Evolutionary conservation across 1,140 invertebrate genomes (phyloP), one percentile per base, ranked within the genome.

Genomic region (Hyles euphorbiae): DNA sequence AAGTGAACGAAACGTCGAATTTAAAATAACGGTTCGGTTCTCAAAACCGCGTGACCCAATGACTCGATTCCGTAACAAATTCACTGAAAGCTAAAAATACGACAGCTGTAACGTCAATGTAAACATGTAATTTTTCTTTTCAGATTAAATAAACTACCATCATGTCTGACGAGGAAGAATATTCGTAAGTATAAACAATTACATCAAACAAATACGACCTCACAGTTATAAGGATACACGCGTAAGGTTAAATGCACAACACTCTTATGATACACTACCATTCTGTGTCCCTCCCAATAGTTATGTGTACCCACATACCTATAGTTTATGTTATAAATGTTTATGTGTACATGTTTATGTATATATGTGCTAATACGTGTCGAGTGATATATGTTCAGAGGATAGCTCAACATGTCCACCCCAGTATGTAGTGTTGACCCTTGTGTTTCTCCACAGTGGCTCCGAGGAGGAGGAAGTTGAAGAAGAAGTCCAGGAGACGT

Each of bases 151-250:
- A 91, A 90, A 84, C 90, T 83, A 87, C 85, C 89, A 91, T 79
- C 88, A 93, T 93, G 93, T 93, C 93, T 90, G 93, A 93, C 88
- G 93, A 93, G 83, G 93, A 93, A 88, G 93, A 93, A 91, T 93
- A 93, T 89, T 93, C 93, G 93, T 93, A 91, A 93, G 93, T 92
- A 87, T 75, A 56, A 34, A 33, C 36, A 53, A 36, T 44, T 44
- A 54, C 33, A 54, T 40, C 36, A 40, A 40, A 40, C 36, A 2
- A 40, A 40, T 8, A 40, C 8, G 36, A 40, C 36, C 5, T 40
- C 36, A 40, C 36, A 40, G 36, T 40, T 8, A 22, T 22, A 22
- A 40, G 36, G 36, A 40, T 2, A 40, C 36, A 40, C 36, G 36
- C 36, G 36, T 40, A 40, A 40, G 36, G 8, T 40, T 40, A 40